Evolutionary conservation across 2,113 vertebrate genomes (phyloP).

Genomic region (Syngnathoides biaculeatus): DNA sequence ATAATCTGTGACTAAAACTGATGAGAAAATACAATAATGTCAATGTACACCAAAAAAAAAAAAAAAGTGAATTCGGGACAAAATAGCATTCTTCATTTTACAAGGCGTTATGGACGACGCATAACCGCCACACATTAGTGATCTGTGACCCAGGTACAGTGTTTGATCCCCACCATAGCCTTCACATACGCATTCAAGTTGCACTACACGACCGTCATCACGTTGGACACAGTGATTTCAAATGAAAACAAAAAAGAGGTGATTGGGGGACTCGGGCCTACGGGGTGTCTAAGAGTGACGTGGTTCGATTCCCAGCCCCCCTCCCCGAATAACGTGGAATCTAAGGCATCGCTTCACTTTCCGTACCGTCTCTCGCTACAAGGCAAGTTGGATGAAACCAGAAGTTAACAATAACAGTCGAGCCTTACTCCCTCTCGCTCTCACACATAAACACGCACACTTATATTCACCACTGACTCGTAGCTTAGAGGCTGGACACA

Average conservation of each 20-base stretch:
- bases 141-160: constrained; percentile 81
- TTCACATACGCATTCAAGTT: constrained; percentile 62
- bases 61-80: constrained; percentile 60
- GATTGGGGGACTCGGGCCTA: constrained; percentile 13
- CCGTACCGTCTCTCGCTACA: constrained; percentile 21
- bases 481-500: constrained; percentile 71
- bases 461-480: constrained; percentile 40
- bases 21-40: constrained; percentile 69
- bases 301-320: constrained; percentile 26
- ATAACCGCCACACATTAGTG: constrained; percentile 73
- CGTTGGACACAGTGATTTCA: constrained; percentile 57
- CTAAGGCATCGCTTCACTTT: constrained; percentile 17
- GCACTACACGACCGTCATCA: background rate
- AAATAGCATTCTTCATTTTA: constrained; percentile 82
- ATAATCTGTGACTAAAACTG: constrained; percentile 53
- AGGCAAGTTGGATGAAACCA: constrained; percentile 43
- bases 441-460: constrained; percentile 15
- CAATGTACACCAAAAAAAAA: constrained; percentile 70
- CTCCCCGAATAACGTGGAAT: constrained; percentile 14
- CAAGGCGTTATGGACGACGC: constrained; percentile 76
- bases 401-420: constrained; percentile 53
- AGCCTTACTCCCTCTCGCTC: constrained; percentile 27
- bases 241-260: constrained; percentile 15
- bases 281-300: constrained; percentile 16
- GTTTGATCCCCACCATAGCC: constrained; percentile 73